Conservation (phyloP, 2,113 vertebrate species). For the Noctilio leporinus region DNA sequence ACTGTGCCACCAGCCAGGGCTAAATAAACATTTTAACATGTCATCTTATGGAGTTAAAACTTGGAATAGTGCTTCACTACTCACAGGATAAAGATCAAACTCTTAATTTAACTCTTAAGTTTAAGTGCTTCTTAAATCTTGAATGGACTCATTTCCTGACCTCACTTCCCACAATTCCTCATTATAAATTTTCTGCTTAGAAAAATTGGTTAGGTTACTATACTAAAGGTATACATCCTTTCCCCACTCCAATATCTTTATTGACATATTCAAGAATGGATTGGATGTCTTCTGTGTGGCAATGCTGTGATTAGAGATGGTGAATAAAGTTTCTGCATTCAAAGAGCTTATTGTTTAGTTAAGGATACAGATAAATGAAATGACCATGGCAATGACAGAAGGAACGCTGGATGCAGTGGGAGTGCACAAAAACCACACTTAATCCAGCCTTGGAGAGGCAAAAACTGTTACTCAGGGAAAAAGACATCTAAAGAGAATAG, state of each 20-base stretch:
- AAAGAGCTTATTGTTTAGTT: neutral
- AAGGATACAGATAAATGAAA: neutral
- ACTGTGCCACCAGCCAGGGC: too few relatives aligned
- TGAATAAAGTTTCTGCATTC: neutral
- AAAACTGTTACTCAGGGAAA: neutral
- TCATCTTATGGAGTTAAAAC: neutral
- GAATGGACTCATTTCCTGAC: neutral
- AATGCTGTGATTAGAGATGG: neutral
- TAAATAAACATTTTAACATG: neutral
- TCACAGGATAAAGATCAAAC: neutral
- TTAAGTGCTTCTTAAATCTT: neutral
- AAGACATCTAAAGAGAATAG: neutral
- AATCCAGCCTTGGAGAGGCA: neutral
- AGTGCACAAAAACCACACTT: neutral
- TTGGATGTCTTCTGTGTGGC: neutral
- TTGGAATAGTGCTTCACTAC: neutral
- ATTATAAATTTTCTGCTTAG: neutral
- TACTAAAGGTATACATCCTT: neutral
- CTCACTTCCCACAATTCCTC: neutral
- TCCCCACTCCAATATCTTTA: neutral
- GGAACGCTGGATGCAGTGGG: neutral
- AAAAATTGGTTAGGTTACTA: neutral
- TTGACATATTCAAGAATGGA: neutral
- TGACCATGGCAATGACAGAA: neutral
- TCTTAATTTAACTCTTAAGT: neutral